Evolutionary conservation across 2,113 vertebrate genomes (phyloP), one percentile per base, ranked within the genome.

Genomic region (Strix uralensis): DNA sequence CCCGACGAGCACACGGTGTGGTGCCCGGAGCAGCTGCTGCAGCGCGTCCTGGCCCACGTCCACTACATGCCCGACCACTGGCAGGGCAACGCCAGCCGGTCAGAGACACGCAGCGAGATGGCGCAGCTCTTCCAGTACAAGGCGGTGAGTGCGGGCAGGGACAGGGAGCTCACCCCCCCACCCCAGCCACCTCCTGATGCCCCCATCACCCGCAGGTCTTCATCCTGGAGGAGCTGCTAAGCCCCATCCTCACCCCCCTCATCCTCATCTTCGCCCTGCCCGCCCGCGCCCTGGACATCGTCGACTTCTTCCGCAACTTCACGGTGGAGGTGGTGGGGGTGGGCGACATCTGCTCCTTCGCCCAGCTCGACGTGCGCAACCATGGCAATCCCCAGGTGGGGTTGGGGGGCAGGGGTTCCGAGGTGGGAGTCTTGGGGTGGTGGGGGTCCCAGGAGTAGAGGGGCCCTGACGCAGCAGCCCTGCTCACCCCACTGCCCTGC

Each of bases 11-110:
- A 99, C 97, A 96, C 99, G 97, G 99, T 99, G 92, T 99, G 99
- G 98, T 99, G 99, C 92, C 99, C 99, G 3, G 99, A 99, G 97
- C 99, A 99, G 98, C 98, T 99, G 92, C 98, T 99, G 81, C 98
- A 99, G 55, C 98, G 99, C 51, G 99, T 99, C 85, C 98, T 99
- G 93, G 99, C 99, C 5, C 99, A 99, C 47, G 99, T 99, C 51
- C 99, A 99, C 96, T 99, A 99, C 97, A 99, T 99, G 99, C 99
- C 99, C 8, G 99, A 99, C 97, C 99, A 99, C 97, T 99, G 99
- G 99, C 99, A 99, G 98, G 99, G 99, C 96, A 99, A 98, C 17
- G 99, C 99, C 79, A 98, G 99, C 92, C 98, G 98, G 61, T 98
- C 99, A 7, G 99, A 99, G 98, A 99, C 99, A 14, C 98, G 99